Evolutionary conservation across 1,140 invertebrate species (phyloP).

Genomic region (Vollenhovia emeryi): DNA sequence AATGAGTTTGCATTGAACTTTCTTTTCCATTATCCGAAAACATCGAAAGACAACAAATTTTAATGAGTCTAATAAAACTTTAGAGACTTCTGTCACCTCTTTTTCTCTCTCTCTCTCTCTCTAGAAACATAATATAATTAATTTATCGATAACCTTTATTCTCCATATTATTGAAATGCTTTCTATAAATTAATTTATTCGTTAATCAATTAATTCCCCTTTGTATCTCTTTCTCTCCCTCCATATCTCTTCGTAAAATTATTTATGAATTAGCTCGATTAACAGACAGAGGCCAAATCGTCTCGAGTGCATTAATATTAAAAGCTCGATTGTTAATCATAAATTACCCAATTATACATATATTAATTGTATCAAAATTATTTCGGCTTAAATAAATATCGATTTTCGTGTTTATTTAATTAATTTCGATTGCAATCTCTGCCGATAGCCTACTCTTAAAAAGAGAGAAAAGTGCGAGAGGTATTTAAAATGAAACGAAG

Average conservation of each 20-base stretch:
- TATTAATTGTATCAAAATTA: not conserved
- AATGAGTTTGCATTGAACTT: constrained; percentile 24
- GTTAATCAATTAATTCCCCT: not conserved
- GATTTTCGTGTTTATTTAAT: not conserved
- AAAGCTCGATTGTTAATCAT: not conserved
- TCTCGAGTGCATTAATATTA: not conserved
- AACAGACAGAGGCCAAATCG: not conserved
- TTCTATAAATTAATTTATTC: not conserved
- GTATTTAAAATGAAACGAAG: not conserved
- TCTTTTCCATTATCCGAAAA: not conserved
- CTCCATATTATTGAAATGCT: not conserved
- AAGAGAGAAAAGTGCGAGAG: not conserved
- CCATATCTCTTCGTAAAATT: not conserved
- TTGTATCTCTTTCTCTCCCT: not conserved
- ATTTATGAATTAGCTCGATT: constrained; percentile 17
- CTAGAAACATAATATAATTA: not conserved
- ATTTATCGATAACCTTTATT: not conserved
- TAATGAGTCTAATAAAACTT: not conserved
- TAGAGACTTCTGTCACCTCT: not conserved
- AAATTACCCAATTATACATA: not conserved
- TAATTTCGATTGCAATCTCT: not conserved
- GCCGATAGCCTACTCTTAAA: not conserved
- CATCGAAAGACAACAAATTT: constrained; percentile 4
- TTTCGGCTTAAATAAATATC: not conserved
- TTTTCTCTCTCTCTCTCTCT: not conserved